Evolutionary conservation across 1,140 invertebrate species (phyloP).

Genomic region (Wasmannia auropunctata): DNA sequence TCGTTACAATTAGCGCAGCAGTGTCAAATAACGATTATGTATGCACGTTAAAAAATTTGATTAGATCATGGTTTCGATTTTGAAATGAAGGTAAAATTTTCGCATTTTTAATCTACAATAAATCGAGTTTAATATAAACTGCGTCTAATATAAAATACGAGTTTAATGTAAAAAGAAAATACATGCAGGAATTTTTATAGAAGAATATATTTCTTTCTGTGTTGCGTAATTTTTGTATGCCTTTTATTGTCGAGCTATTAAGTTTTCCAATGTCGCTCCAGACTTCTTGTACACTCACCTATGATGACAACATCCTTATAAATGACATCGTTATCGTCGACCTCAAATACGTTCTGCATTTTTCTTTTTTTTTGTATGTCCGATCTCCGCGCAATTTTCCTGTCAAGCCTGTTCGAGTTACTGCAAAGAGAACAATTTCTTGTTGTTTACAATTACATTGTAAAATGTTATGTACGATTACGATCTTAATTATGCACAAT

Average conservation of each 20-base stretch:
- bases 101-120: neutral
- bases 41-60: neutral
- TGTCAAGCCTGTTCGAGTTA: neutral
- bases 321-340: constrained; percentile 65
- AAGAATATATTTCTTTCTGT: neutral
- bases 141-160: no score
- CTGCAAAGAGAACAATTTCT: constrained; percentile 36
- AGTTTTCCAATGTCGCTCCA: neutral
- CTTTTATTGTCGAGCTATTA: neutral
- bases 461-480: neutral
- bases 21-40: neutral
- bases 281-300: constrained; percentile 81
- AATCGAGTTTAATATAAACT: neutral
- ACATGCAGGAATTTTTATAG: no score
- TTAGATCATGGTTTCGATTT: neutral
- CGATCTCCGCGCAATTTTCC: neutral
- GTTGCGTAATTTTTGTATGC: neutral
- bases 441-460: no score
- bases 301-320: constrained; percentile 89
- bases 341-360: constrained; percentile 57
- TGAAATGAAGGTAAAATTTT: neutral
- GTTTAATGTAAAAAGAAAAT: no score
- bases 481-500: neutral
- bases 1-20: no score
- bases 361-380: neutral